Base-by-base conservation (phyloP, 2,888 invertebrate genomes). In the Lymantria monacha region DNA sequence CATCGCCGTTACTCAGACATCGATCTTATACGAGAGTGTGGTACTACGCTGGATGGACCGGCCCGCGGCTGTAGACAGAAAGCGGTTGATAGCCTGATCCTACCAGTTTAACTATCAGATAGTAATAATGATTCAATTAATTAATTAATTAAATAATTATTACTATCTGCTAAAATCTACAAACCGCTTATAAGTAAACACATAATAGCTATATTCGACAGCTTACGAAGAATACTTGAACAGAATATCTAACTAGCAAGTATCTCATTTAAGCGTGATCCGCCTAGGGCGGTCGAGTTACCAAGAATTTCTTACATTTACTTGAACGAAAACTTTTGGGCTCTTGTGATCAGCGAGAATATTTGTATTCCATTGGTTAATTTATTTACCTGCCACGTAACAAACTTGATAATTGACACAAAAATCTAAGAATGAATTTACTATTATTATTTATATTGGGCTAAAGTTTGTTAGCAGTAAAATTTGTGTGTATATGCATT, bases 281-380 rank as follows among this genome's bases (percentile, higher is more conserved):
- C 46, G 46, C 38, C 30, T 46, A 38, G 30, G 22, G 46, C 46
- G 46, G 10, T 11, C 7, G 1, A 38, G 38, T 14, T 46, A 22
- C 38, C 30, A 37, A 46, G 82, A 46, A 60, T 46, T 37, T 15
- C 37, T 30, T 38, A 38, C 22, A 37, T 33, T 44, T 44, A 42
- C 42, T 42, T 42, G 46, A 56, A 42, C 30, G 42, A 48, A 42
- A 42, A 48, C 33, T 48, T 48, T 42, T 15, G 15, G 38, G 38
- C 30, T 38, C 22, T 38, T 46, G 46, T 46, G 30, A 38, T 46
- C 30, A 30, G 30, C 38, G 38, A 37, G 38, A 46, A 46, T 38
- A 46, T 46, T 38, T 44, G 31, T 44, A 44, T 44, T 38, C 46
- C 38, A 12, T 46, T 14, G 38, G 46, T 38, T 38, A 41, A 41